Base-by-base conservation (phyloP, 2,888 invertebrate species). In the Xanthorhoe designata region DNA sequence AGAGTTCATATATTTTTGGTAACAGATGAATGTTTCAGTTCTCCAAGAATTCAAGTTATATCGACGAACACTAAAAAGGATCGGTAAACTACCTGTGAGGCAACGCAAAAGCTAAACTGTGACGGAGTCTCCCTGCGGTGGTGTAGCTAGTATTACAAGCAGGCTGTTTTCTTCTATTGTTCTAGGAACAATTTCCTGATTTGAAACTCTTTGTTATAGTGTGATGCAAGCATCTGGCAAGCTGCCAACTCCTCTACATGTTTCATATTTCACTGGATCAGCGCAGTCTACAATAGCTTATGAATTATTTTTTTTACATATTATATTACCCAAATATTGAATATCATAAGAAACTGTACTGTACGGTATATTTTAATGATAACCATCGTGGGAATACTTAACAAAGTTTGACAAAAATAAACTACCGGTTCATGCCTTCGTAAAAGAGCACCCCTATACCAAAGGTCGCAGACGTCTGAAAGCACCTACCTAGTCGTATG, bases 191-290 rank as follows among this genome's bases (percentile, higher is more conserved):
- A 87, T 89, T 88, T 89, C 82, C 87, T 88, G 87, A 87, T 88
- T 88, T 89, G 86, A 90, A 88, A 86, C 88, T 86, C 88, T 90
- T 89, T 88, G 89, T 90, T 87, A 84, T 79, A 87, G 87, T 84
- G 85, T 88, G 86, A 85, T 85, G 88, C 88, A 85, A 89, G 86
- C 89, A 85, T 79, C 87, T 91, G 91, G 91, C 91, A 81, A 76
- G 74, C 78, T 77, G 90, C 90, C 90, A 91, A 83, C 81, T 82
- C 75, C 74, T 78, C 84, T 85, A 84, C 86, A 90, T 88, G 88
- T 89, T 91, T 90, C 88, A 90, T 91, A 91, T 91, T 88, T 90
- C 87, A 88, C 87, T 86, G 84, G 85, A 89, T 90, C 90, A 90
- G 86, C 84, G 80, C 80, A 80, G 86, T 82, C 85, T 85, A 86